phyloP scores from a whole-genome alignment of 2,888 invertebrate genomes.

The Hyalella azteca region DNA sequence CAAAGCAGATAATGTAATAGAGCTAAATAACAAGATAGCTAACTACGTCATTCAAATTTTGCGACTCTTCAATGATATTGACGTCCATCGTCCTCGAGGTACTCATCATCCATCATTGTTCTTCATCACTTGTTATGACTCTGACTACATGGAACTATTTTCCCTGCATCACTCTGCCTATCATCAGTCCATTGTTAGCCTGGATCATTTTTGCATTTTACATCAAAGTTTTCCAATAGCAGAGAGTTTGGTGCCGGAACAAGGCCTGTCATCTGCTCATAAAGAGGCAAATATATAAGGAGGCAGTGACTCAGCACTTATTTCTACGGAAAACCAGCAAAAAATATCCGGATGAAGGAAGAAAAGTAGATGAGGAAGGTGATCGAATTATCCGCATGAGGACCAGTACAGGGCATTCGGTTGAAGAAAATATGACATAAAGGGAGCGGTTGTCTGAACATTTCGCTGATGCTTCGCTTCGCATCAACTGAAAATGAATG shows the following conservation, averaged over 20 bases:
- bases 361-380: no score
- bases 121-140: conserved; percentile 34
- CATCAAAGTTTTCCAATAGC: conserved; percentile 34
- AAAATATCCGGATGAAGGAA: not conserved
- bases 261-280: conserved; percentile 23
- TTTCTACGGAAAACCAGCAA: not conserved
- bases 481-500: no score
- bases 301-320: not conserved
- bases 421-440: no score
- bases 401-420: no score
- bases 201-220: conserved; percentile 18
- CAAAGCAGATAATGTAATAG: not conserved
- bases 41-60: conserved; percentile 17
- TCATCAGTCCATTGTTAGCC: conserved; percentile 3
- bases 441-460: no score
- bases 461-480: no score
- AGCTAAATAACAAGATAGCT: not conserved
- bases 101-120: not conserved
- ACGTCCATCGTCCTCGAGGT: not conserved
- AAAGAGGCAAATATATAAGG: conserved; percentile 27
- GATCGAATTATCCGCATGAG: no score
- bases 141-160: conserved; percentile 4
- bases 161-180: conserved; percentile 20
- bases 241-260: conserved; percentile 28
- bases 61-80: conserved; percentile 16